Evolutionary conservation across 2,888 invertebrate species (phyloP), one percentile per base, ranked within the genome.

Genomic region (Nematopogon swammerdamellus): DNA sequence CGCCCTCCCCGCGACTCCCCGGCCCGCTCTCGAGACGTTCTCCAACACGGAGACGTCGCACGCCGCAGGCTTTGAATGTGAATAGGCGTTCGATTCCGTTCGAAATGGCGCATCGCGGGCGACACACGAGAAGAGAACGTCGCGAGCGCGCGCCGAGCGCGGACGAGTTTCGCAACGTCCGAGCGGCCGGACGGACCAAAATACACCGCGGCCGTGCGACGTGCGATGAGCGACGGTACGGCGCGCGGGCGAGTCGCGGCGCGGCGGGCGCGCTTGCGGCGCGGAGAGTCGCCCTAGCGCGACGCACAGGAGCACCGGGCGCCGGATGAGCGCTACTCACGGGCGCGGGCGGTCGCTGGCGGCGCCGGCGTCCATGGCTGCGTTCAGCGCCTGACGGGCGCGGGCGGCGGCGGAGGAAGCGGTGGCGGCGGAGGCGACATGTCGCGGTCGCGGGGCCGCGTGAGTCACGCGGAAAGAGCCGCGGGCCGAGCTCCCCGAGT

Each of bases 81-180:
- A 25, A 36, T 3, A 4, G 36, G 68, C 70, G 68, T 66, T 65
- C 70, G 69, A 67, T 68, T 65, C 67, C 68, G 66, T 68, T 64
- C 67, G 70, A 68, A 72, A 73, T 76, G 75, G 76, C 76, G 76
- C 74, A 76, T 72, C 75, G 70, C 69, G 58, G 62, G 72, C 75
- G 73, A 72, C 69, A 69, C 64, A 64, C 67, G 67, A 63, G 63
- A 74, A 73, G 79, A 77, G 76, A 77, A 77, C 75, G 77, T 77
- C 52, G 56, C 68, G 68, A 66, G 63, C 62, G 67, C 67, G 68
- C 62, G 67, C 64, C 66, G 67, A 70, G 63, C 70, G 70, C 68
- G 67, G 64, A 61, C 61, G 63, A 63, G 73, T 79, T 76, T 79
- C 79, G 79, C 79, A 79, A 80, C 69, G 63, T 65, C 68, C 65